Evolutionary conservation across 2,113 vertebrate genomes (phyloP), one percentile per base, ranked within the genome.

Genomic region (Bubo blakistoni): DNA sequence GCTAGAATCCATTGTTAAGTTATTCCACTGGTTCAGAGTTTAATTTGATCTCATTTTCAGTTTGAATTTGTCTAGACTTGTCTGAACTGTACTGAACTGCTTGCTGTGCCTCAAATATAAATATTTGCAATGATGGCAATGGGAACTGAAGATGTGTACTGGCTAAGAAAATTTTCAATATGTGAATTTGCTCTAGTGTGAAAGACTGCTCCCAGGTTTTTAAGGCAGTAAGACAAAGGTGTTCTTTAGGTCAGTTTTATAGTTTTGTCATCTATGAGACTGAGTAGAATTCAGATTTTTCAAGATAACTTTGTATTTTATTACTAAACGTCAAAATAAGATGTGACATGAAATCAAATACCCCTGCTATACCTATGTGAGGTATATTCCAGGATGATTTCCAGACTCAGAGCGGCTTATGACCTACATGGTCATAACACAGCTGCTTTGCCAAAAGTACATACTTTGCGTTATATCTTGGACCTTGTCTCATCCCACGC

Each of bases 121-220:
- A 90, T 95, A 96, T 92, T 91, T 95, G 81, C 58, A 57, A 14
- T 89, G 76, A 62, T 80, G 19, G 30, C 82, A 92, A 9, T 74
- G 58, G 46, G 54, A 92, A 69, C 57, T 76, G 70, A 84, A 84
- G 61, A 85, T 73, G 42, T 54, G 26, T 58, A 61, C 54, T 91
- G 61, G 32, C 70, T 91, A 82, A 72, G 66, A 94, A 92, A 71
- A 80, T 88, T 76, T 72, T 82, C 52, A 57, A 5, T 72, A 42
- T 58, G 17, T 84, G 58, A 85, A 66, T 95, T 92, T 95, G 5
- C 46, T 89, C 26, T 62, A 36, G 15, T 67, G 44, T 77, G 58
- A 91, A 77, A 88, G 34, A 76, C 18, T 81, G 42, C 22, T 82
- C 25, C 13, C 55, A 89, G 25, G 20, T 89, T 95, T 91, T 79